Conservation (phyloP, 2,113 vertebrate genomes). For the Microcebus murinus region DNA sequence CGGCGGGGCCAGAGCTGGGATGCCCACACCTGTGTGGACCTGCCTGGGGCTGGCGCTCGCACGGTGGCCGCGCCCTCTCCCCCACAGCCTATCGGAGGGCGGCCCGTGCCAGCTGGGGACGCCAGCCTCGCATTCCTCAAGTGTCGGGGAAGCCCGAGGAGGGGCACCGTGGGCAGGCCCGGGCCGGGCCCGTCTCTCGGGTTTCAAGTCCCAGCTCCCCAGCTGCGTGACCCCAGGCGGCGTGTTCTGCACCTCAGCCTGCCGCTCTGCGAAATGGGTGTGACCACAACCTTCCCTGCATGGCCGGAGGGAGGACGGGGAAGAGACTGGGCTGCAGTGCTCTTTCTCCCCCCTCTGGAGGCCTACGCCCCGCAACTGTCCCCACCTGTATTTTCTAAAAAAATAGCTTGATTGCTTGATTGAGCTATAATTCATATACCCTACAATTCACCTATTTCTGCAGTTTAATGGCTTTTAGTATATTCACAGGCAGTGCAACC, state of each 20-base stretch:
- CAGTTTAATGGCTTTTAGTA: neutral
- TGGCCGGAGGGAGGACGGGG: neutral
- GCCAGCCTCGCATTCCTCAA: neutral
- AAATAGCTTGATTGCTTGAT: neutral
- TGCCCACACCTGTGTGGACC: conserved; percentile 42
- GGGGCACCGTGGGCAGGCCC: neutral
- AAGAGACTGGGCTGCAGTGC: neutral
- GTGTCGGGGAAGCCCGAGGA: neutral
- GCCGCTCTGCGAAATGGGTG: neutral
- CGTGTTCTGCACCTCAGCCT: neutral
- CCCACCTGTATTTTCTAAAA: neutral
- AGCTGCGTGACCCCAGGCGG: neutral
- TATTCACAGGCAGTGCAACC: neutral
- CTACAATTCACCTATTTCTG: neutral
- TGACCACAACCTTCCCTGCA: accelerated
- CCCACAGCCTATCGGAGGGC: neutral
- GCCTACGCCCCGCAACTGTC: neutral
- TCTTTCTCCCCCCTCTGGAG: neutral
- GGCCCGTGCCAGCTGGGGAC: neutral
- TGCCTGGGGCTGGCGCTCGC: conserved; percentile 47
- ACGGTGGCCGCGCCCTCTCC: neutral
- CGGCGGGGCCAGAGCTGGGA: neutral
- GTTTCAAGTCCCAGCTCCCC: neutral
- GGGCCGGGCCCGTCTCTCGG: neutral
- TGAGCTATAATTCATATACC: neutral